phyloP scores from a whole-genome alignment of 2,888 invertebrate genomes.

The Homarus gammarus region DNA sequence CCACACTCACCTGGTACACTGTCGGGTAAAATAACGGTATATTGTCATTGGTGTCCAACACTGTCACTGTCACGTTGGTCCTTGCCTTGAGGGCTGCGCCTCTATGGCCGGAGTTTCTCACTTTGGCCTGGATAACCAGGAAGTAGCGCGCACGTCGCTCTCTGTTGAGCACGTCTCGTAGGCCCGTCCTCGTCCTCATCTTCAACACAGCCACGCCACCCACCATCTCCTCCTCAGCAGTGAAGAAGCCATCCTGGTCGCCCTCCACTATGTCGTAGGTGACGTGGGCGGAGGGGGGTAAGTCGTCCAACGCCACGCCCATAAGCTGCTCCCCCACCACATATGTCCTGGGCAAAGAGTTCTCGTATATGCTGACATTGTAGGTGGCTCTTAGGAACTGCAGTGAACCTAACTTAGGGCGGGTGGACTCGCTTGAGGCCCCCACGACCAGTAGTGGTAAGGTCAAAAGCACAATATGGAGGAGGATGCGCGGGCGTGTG shows the following conservation, averaged over 20 bases:
- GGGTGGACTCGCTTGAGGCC: background rate
- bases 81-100: constrained; percentile 79
- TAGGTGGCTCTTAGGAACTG: constrained; percentile 87
- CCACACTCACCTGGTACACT: constrained; percentile 90
- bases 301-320: constrained; percentile 85
- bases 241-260: constrained; percentile 93
- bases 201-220: constrained; percentile 97
- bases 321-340: constrained; percentile 86
- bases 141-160: constrained; percentile 92
- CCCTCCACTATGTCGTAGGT: constrained; percentile 93
- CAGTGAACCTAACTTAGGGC: constrained; percentile 79
- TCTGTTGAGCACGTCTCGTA: constrained; percentile 93
- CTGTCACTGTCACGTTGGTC: constrained; percentile 85
- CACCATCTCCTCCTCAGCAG: constrained; percentile 91
- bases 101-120: constrained; percentile 15
- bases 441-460: background rate
- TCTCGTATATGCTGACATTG: constrained; percentile 95
- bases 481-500: constrained; percentile 17
- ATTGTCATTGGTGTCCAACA: constrained; percentile 93
- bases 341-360: constrained; percentile 93
- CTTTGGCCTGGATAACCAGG: constrained; percentile 86
- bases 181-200: constrained; percentile 92
- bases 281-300: constrained; percentile 80
- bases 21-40: constrained; percentile 95
- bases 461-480: constrained; percentile 26